Evolutionary conservation across 2,113 vertebrate genomes (phyloP), one percentile per base, ranked within the genome.

Genomic region (Okapia johnstoni): DNA sequence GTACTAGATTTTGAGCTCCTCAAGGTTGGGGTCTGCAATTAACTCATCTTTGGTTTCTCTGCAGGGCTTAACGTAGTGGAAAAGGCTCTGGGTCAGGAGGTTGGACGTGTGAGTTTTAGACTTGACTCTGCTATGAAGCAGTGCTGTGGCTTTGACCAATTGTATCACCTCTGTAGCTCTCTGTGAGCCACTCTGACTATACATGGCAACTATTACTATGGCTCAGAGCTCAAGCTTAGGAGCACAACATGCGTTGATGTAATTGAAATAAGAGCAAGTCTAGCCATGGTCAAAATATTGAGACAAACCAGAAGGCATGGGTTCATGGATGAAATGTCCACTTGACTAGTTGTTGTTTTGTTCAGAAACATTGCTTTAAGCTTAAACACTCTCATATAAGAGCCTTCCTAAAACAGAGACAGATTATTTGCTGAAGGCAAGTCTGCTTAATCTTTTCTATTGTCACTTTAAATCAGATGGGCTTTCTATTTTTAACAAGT

Each of bases 401-500:
- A 95, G 2, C 9, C 9, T 14, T 57, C 77, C 63, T 80, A 92
- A 88, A 83, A 94, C 15, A 79, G 57, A 81, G 46, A 97, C 12
- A 95, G 50, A 81, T 93, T 90, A 94, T 58, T 96, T 96, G 92
- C 87, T 96, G 90, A 96, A 93, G 66, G 84, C 86, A 94, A 91
- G 48, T 52, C 36, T 90, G 60, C 43, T 83, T 94, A 19, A 61
- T 52, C 83, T 92, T 85, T 88, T 23, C 28, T 83, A n/a, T 46
- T 96, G 73, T 85, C 63, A 96, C 73, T 90, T 96, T 81, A 98
- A 96, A 94, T 97, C 73, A 94, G 61, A 92, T 76, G 23, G 23
- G 81, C 93, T 93, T 97, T 93, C 87, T 95, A 93, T 92, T 98
- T 97, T 96, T 96, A 93, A 58, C 60, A 87, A 92, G 83, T 88